Evolutionary conservation across 2,113 vertebrate species (phyloP).

Genomic region (Datnioides undecimradiatus): DNA sequence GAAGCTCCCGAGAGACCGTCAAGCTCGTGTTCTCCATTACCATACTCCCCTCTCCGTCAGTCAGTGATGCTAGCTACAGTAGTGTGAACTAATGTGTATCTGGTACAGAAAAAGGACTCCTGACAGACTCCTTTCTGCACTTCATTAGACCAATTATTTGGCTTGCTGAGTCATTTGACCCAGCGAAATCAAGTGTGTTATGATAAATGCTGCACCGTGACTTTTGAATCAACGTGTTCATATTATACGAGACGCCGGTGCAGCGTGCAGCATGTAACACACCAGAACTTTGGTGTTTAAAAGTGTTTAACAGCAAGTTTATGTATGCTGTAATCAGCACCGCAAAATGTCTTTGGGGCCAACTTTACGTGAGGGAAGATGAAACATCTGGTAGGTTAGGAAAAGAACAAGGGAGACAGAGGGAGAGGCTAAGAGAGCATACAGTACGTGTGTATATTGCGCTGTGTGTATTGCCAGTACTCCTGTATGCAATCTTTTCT

Average conservation of each 20-base stretch:
- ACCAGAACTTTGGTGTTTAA: conserved; percentile 42
- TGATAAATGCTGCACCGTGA: conserved; percentile 49
- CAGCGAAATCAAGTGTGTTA: conserved; percentile 63
- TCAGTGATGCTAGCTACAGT: conserved; percentile 56
- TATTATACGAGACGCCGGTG: background rate
- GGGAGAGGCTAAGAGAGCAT: conserved; percentile 27
- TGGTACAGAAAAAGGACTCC: conserved; percentile 52
- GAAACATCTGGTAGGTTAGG: conserved; percentile 73
- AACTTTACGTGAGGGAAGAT: conserved; percentile 56
- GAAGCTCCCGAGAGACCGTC: conserved; percentile 70
- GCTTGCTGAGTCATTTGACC: conserved; percentile 75
- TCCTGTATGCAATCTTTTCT: conserved; percentile 4
- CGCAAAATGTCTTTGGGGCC: conserved; percentile 63
- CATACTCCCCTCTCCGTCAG: conserved; percentile 61
- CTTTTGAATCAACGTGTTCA: conserved; percentile 34
- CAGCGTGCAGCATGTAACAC: conserved; percentile 19
- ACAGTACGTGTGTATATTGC: conserved; percentile 13
- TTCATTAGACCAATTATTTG: conserved; percentile 80
- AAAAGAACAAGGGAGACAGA: conserved; percentile 22
- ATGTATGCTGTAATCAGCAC: conserved; percentile 70
- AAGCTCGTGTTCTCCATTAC: conserved; percentile 71
- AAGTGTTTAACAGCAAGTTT: conserved; percentile 68
- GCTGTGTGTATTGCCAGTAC: background rate
- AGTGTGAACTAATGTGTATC: conserved; percentile 59
- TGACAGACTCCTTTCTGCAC: conserved; percentile 72